Evolutionary conservation across 2,797 vertebrate species (phyloP), one percentile per base, ranked within the genome.

Genomic region (Molossus molossus): DNA sequence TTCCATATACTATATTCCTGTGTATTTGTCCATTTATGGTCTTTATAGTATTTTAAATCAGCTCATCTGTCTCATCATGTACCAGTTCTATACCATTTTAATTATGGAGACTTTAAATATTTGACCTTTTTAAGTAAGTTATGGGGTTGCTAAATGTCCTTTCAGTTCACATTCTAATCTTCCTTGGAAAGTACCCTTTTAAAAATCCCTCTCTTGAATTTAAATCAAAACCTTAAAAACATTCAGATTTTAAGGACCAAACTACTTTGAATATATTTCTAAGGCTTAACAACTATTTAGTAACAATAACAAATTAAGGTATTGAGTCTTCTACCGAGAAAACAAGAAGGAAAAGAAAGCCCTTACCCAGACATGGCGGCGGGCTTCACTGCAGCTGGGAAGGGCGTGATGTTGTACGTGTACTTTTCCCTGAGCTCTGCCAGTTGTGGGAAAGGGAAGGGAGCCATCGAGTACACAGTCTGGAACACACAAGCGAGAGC

Each of bases 381-480:
- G 96, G 99, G 98, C 98, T 99, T 99, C 91, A 99, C 99, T 9
- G 99, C 97, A 92, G 99, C 99, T 57, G 99, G 99, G 87, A 99
- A 99, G 3, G 99, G 99, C 67, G 99, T 99, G 95, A 99, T 99
- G 98, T 99, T 99, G 98, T 99, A 99, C 0, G 99, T 99, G 96
- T 99, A 99, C 94, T 99, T 99, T 98, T 99, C 99, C 94, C 99
- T 99, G 95, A 99, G 97, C 98, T 99, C 99, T 15, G 99, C 99
- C 98, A 99, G 97, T 87, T 99, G 99, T 79, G 99, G 99, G 95
- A 99, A 99, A 23, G 99, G 99, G 97, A 99, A 99, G 23, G 99
- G 98, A 6, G 99, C 99, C 99, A 99, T 99, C 84, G 99, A 99
- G 98, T 99, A 99, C 94, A 99, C 99, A 23, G 99, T 99, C 99